Evolutionary conservation across 2,797 vertebrate species (phyloP).

Genomic region (Tapera naevia): DNA sequence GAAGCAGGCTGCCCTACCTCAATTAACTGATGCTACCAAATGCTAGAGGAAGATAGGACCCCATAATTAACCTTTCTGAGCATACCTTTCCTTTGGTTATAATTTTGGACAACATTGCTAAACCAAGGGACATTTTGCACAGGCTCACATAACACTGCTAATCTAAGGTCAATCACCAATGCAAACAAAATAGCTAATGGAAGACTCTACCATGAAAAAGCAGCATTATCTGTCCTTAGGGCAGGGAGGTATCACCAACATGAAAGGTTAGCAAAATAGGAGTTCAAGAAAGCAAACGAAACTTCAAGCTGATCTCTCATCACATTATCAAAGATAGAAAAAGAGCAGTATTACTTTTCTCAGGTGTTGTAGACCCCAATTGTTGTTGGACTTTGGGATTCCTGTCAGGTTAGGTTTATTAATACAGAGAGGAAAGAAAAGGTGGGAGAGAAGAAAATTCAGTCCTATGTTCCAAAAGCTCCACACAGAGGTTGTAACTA

Average conservation of each 20-base stretch:
- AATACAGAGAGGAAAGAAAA: not conserved
- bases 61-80: not conserved
- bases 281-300: not conserved
- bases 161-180: not conserved
- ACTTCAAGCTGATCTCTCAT: not conserved
- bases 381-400: not conserved
- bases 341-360: not conserved
- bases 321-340: not conserved
- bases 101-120: not conserved
- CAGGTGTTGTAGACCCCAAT: not conserved
- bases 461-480: constrained; percentile 48
- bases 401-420: not conserved
- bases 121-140: not conserved
- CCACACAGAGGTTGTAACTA: constrained; percentile 58
- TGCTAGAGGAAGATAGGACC: not conserved
- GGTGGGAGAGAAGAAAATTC: not conserved
- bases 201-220: not conserved
- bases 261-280: not conserved
- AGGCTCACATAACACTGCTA: not conserved
- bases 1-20: not conserved
- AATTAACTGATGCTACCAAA: not conserved
- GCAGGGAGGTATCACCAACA: not conserved
- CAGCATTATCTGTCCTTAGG: not conserved
- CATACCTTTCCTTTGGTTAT: not conserved
- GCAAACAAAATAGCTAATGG: not conserved